Evolutionary conservation across 2,888 invertebrate genomes (phyloP), one percentile per base, ranked within the genome.

Genomic region (Enchytraeus crypticus): DNA sequence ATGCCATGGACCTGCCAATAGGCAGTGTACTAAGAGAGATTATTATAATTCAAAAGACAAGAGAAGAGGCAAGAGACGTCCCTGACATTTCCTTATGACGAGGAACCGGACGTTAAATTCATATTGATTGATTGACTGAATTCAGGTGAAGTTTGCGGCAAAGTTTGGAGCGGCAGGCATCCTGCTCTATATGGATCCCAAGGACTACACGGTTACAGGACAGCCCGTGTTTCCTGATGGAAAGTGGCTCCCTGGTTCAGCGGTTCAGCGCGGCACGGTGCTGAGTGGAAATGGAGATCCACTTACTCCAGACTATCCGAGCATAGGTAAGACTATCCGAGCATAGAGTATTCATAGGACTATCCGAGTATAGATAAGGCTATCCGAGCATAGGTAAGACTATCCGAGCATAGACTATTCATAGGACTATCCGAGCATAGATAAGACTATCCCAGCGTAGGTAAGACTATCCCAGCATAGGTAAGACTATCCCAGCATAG

Each of bases 211-310:
- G 1, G 70, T 69, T 30, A 74, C 74, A 5, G 71, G 70, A 27
- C 67, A 64, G 4, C 60, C 73, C 53, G 76, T 76, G 3, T 81
- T 78, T 65, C 81, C 81, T 5, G 70, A 74, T 51, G 74, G 73
- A n/a, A 76, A 77, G 70, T 82, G 79, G 78, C 74, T 82, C 72
- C 82, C 82, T 1, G 73, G 75, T 2, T 73, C 77, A 34, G 82
- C 78, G 14, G 79, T 80, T 4, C 82, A 82, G 64, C 69, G 81
- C 29, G 82, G 82, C 21, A 74, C 79, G 4, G 69, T 78, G 51
- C 73, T 69, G 23, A 63, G 68, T 3, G 33, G 21, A 14, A 66
- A 67, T 68, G 83, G 83, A 2, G 83, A 83, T 69, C 81, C 82
- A 14, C 70, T 81, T 2, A 82, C 82, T 8, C 81, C 81, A 1